Evolutionary conservation across 2,888 invertebrate genomes (phyloP), one percentile per base, ranked within the genome.

Genomic region (Ariolimax columbianus): DNA sequence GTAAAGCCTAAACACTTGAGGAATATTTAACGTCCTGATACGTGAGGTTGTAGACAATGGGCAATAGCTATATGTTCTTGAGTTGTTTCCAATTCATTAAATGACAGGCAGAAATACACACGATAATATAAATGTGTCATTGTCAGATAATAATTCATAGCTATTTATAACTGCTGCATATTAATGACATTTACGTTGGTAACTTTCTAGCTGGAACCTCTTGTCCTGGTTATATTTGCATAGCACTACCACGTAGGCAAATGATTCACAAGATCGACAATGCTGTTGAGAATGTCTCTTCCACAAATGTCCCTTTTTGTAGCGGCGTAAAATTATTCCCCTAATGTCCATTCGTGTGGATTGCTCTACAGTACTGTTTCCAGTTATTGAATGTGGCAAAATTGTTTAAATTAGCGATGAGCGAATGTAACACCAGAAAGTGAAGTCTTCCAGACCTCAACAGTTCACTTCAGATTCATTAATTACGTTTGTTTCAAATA

Each of bases 341-440:
- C 51, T 83, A 77, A 83, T n/a, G 83, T 83, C 83, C 83, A 83
- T 83, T 77, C 51, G 83, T 80, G 38, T 47, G 17, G n/a, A 23
- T n/a, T 75, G 23, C 4, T 17, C 17, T 19, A 33, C 3, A 47
- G 11, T 2, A 33, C 3, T 75, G 38, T 72, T 11, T 66, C 63
- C n/a, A 66, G 17, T 33, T 33, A 66, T 9, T 66, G 30, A 14
- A 14, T 33, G 66, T 33, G 23, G 7, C 19, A 14, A 4, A 19
- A 3, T 4, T 14, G 3, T 23, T 14, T 55, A 23, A 14, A 19
- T 4, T 55, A 55, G 19, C 47, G 47, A 47, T n/a, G n/a, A n/a
- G n/a, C 47, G 47, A 47, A 23, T 23, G 19, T 4, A 14, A 23
- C 11, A 23, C 3, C 7, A 7, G 7, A 14, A 55, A 55, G 55